Percentiles rank a stretch among this genome's conserved stretches.
These are phyloP conservation scores for Lycaena phlaeas DNA, from an alignment of 2,888 invertebrate genomes.

Conservation along the genomic window DNA sequence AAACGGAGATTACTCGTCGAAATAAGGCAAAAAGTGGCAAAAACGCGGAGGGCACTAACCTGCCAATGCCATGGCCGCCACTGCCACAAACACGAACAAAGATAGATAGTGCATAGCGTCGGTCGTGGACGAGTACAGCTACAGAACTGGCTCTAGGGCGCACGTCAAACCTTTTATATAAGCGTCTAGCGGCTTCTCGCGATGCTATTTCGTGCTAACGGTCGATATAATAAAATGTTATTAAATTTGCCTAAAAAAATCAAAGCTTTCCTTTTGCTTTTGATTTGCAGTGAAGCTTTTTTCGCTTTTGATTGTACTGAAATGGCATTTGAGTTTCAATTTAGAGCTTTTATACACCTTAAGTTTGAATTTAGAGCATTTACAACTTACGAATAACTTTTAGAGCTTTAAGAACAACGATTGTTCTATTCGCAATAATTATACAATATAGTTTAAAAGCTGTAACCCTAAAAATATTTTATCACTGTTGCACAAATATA, in stretches of 20 bases:
- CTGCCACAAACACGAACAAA: slow-evolving; percentile 44
- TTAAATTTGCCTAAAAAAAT: not conserved
- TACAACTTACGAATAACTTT: too few relatives aligned
- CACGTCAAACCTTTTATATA: slow-evolving; percentile 46
- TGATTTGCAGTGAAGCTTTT: too few relatives aligned
- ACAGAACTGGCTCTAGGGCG: slow-evolving; percentile 46
- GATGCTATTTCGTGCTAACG: slow-evolving; percentile 10
- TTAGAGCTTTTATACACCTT: too few relatives aligned
- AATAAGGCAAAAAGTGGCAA: slow-evolving; percentile 30
- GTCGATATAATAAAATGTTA: slow-evolving; percentile 5
- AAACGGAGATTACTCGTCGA: slow-evolving; percentile 35
- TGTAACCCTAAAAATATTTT: too few relatives aligned
- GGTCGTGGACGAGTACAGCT: slow-evolving; percentile 35
- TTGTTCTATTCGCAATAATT: too few relatives aligned
- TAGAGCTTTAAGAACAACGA: too few relatives aligned
- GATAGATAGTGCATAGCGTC: slow-evolving; percentile 48
- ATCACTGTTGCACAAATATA: too few relatives aligned
- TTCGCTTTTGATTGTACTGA: too few relatives aligned
- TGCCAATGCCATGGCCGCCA: slow-evolving; percentile 52
- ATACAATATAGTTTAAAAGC: too few relatives aligned
- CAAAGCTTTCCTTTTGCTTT: slow-evolving; percentile 1
- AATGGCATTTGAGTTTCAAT: too few relatives aligned
- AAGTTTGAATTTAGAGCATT: too few relatives aligned
- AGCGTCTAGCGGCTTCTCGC: slow-evolving; percentile 15
- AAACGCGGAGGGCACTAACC: slow-evolving; percentile 64